phyloP scores from a whole-genome alignment of 2,113 vertebrate species.

The Cercopithecus mona region DNA sequence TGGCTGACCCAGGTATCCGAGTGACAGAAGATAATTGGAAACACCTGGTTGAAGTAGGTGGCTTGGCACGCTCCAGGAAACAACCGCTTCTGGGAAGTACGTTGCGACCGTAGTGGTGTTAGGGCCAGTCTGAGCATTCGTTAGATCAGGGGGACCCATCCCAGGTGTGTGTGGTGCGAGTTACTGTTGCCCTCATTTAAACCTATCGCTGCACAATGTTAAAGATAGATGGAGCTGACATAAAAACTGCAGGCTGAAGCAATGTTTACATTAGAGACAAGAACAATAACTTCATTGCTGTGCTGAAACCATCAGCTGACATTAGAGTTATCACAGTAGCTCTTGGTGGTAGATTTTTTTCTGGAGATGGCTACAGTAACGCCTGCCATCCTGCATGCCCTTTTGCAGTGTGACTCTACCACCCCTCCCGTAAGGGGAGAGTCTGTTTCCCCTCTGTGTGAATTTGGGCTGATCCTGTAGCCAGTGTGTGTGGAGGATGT shows the following conservation, averaged over 20 bases:
- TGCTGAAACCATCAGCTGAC: neutral
- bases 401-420: neutral
- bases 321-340: neutral
- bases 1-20: slow-evolving; percentile 10
- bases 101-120: neutral
- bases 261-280: neutral
- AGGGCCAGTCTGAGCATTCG: neutral
- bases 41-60: slow-evolving; percentile 69
- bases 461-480: neutral
- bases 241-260: neutral
- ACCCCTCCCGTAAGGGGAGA: neutral
- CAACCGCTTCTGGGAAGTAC: slow-evolving; percentile 38
- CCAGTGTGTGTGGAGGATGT: neutral
- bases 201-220: neutral
- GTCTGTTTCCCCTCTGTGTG: neutral
- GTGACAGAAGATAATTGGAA: slow-evolving; percentile 67
- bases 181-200: neutral
- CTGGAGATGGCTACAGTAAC: neutral
- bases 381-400: too few relatives aligned
- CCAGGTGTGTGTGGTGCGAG: neutral
- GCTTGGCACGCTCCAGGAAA: slow-evolving; percentile 54
- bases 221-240: neutral
- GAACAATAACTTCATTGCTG: neutral
- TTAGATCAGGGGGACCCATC: neutral
- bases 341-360: neutral